Evolutionary conservation across 2,888 invertebrate genomes (phyloP).

Genomic region (Rotaria socialis): DNA sequence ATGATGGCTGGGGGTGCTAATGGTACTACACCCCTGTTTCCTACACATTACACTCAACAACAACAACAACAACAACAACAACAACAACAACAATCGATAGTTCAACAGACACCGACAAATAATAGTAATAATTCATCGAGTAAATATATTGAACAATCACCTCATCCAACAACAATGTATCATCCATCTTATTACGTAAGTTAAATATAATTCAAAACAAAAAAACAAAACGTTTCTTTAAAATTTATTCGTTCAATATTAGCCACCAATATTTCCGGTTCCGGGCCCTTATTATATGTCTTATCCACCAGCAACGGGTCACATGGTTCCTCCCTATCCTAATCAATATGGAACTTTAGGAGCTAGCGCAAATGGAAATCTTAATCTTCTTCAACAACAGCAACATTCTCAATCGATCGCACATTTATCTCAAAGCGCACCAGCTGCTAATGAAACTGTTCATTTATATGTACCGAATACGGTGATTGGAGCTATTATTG

Average conservation of each 20-base stretch:
- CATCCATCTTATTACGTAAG: neutral
- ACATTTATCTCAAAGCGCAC: constrained; percentile 34
- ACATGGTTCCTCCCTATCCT: constrained; percentile 38
- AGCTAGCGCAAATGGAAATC: neutral
- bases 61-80: neutral
- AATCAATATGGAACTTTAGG: constrained; percentile 48
- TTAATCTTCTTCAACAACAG: neutral
- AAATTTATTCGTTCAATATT: neutral
- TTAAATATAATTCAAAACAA: neutral
- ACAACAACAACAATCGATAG: constrained; percentile 7
- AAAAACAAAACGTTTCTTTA: neutral
- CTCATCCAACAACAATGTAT: neutral
- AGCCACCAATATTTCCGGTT: neutral
- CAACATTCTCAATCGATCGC: constrained; percentile 2
- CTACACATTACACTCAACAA: neutral
- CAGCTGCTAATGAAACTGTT: constrained; percentile 76
- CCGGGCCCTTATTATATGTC: neutral
- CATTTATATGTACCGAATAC: constrained; percentile 92
- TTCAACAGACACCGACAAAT: neutral
- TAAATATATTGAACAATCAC: constrained; percentile 7
- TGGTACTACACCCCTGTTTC: no score
- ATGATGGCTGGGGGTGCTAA: neutral
- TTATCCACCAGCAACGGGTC: neutral
- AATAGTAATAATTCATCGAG: neutral
- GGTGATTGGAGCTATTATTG: constrained; percentile 95